phyloP scores from a whole-genome alignment of 2,888 invertebrate genomes.

The Dasysyrphus tricinctus region DNA sequence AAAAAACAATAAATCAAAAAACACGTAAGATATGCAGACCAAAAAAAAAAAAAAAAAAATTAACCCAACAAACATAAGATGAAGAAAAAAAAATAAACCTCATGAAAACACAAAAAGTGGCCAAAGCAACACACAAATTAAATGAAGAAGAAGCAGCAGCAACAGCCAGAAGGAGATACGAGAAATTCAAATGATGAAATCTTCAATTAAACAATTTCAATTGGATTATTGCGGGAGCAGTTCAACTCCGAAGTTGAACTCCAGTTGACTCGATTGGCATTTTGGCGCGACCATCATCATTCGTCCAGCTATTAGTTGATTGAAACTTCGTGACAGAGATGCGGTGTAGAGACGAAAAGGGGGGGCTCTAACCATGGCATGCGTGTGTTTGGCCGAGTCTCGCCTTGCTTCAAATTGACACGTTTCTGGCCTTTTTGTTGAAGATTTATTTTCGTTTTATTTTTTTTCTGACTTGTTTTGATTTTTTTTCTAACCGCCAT shows the following conservation, averaged over 20 bases:
- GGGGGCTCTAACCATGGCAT: constrained; percentile 47
- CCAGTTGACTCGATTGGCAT: constrained; percentile 66
- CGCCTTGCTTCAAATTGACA: constrained; percentile 68
- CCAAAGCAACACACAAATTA: constrained; percentile 55
- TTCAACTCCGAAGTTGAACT: constrained; percentile 72
- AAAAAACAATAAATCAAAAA: constrained; percentile 67
- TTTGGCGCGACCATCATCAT: constrained; percentile 25
- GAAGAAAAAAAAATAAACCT: constrained; percentile 13
- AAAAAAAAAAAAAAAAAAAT: constrained; percentile 58
- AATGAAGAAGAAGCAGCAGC: constrained; percentile 26
- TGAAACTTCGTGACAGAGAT: constrained; percentile 19
- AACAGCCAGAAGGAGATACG: neutral
- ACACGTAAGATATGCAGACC: constrained; percentile 60
- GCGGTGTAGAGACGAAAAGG: neutral
- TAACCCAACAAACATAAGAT: constrained; percentile 9
- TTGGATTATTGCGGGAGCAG: constrained; percentile 75
- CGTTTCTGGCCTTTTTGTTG: constrained; percentile 71
- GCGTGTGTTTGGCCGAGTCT: constrained; percentile 63
- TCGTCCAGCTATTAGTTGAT: constrained; percentile 39
- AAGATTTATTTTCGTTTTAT: constrained; percentile 60
- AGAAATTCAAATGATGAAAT: constrained; percentile 75
- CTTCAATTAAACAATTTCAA: constrained; percentile 75
- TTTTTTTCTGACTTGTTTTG: constrained; percentile 28
- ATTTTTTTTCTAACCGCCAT: neutral
- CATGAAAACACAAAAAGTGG: constrained; percentile 40